Conservation (phyloP, 2,888 invertebrate species). For the Polydrusus pterygomalis region DNA sequence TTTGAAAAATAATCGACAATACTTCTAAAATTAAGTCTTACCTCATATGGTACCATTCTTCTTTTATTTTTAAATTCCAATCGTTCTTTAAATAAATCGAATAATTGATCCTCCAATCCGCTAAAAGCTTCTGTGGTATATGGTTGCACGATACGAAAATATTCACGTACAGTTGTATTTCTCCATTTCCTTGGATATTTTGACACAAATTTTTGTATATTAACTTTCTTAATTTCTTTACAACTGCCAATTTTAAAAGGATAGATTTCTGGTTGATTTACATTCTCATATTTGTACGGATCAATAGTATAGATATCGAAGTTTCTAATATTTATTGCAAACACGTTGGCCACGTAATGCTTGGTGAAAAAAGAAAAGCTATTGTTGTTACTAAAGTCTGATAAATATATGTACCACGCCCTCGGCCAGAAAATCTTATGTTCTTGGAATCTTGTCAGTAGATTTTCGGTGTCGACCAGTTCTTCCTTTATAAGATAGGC, state of each 20-base stretch:
- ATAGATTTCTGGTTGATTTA: constrained; percentile 4
- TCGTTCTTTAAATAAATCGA: constrained; percentile 15
- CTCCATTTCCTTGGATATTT: constrained; percentile 31
- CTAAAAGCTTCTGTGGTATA: not conserved
- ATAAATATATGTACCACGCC: constrained; percentile 9
- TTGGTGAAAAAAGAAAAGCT: constrained; percentile 25
- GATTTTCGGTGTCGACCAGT: not conserved
- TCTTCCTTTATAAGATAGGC: constrained; percentile 12
- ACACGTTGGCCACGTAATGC: not conserved
- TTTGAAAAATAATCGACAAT: too few species aligned
- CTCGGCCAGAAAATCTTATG: not conserved
- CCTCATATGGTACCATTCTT: not conserved
- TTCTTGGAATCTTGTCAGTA: not conserved
- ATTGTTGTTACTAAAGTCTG: not conserved
- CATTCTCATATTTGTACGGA: constrained; percentile 28
- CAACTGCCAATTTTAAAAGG: constrained; percentile 27
- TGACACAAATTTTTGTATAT: not conserved
- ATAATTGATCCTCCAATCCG: constrained; percentile 25
- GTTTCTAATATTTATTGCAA: not conserved
- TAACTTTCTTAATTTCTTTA: not conserved
- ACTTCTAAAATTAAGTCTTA: too few species aligned
- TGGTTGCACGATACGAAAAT: constrained; percentile 11
- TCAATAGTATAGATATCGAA: constrained; percentile 12
- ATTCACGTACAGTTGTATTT: constrained; percentile 27
- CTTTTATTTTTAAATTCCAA: not conserved